Evolutionary conservation across 2,113 vertebrate species (phyloP).

Genomic region (Chrysochloris asiatica): DNA sequence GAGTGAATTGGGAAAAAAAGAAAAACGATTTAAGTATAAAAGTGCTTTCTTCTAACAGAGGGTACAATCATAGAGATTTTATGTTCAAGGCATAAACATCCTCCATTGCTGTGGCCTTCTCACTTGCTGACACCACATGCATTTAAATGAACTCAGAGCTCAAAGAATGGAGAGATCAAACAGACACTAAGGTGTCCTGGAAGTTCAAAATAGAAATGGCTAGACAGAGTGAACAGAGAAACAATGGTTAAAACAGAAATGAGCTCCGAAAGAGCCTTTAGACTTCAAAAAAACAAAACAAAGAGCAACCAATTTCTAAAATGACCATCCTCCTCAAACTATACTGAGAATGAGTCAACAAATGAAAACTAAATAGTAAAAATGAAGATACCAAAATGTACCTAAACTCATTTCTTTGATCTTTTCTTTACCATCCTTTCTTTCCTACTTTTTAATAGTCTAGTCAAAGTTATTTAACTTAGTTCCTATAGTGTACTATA

Average conservation of each 20-base stretch:
- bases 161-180: slow-evolving; percentile 47
- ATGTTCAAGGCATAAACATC: slow-evolving; percentile 50
- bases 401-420: neutral
- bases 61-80: slow-evolving; percentile 36
- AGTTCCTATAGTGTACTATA: neutral
- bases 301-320: slow-evolving; percentile 20
- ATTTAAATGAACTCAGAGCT: slow-evolving; percentile 51
- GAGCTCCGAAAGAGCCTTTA: slow-evolving; percentile 24
- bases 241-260: slow-evolving; percentile 40
- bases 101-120: slow-evolving; percentile 29
- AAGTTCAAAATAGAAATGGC: slow-evolving; percentile 42
- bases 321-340: slow-evolving; percentile 12
- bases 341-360: neutral
- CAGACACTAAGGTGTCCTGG: slow-evolving; percentile 25
- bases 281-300: slow-evolving; percentile 35
- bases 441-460: slow-evolving; percentile 19
- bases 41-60: slow-evolving; percentile 47
- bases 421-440: neutral
- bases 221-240: slow-evolving; percentile 27
- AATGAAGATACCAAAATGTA: slow-evolving; percentile 17
- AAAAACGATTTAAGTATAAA: slow-evolving; percentile 48
- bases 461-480: neutral
- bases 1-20: slow-evolving; percentile 45
- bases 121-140: slow-evolving; percentile 1
- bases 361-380: slow-evolving; percentile 23